Evolutionary conservation across 2,797 vertebrate genomes (phyloP).

Genomic region (Poeciliopsis turneri): DNA sequence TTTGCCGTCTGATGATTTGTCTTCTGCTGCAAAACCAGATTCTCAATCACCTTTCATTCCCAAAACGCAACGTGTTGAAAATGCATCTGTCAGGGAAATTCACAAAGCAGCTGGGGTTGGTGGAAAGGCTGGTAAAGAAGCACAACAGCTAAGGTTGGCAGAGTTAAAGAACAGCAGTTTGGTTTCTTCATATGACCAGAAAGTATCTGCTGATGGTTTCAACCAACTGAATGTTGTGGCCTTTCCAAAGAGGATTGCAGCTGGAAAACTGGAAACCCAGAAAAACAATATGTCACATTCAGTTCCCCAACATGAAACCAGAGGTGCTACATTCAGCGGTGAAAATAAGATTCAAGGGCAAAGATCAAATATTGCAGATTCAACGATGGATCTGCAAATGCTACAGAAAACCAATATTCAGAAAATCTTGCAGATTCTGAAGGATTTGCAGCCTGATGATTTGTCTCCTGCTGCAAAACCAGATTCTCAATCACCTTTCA

Average conservation of each 20-base stretch:
- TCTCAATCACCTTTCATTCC: neutral
- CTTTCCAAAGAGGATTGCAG: conserved; percentile 20
- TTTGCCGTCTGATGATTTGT: neutral
- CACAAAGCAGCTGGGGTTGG: neutral
- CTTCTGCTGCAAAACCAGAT: neutral
- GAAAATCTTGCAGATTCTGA: neutral
- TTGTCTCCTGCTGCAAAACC: neutral
- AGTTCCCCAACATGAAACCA: conserved; percentile 45
- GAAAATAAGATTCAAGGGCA: conserved; percentile 15
- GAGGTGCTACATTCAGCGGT: conserved; percentile 18
- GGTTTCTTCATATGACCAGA: conserved; percentile 28
- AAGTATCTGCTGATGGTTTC: neutral
- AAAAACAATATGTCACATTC: neutral
- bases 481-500: neutral
- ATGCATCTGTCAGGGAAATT: conserved; percentile 49
- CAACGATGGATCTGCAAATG: conserved; percentile 3
- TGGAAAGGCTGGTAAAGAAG: neutral
- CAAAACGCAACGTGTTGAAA: conserved; percentile 50
- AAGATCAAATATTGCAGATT: neutral
- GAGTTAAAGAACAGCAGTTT: neutral
- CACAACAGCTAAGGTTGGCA: neutral
- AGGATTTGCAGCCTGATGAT: neutral
- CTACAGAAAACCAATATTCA: neutral
- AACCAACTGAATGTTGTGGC: conserved; percentile 18
- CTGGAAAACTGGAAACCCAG: conserved; percentile 1